Conservation (phyloP, 2,888 invertebrate species). For the Endotricha flammealis region DNA sequence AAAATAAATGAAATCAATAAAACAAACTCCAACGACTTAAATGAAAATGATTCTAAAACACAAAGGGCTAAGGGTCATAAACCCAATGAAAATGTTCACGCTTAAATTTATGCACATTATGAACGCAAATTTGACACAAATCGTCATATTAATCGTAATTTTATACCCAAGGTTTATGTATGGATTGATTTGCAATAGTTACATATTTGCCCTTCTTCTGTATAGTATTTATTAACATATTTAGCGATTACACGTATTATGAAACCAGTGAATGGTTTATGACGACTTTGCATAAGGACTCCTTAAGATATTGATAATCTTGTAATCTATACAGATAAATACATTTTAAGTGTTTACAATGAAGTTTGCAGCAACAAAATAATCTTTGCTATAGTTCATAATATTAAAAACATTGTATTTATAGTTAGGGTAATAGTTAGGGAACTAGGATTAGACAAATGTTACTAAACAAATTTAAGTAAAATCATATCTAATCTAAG, state of each 20-base stretch:
- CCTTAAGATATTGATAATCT: no score
- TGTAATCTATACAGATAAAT: no score
- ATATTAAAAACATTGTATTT: no score
- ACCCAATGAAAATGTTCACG: constrained; percentile 3
- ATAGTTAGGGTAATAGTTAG: no score
- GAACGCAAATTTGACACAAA: constrained; percentile 36
- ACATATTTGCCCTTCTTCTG: constrained; percentile 27
- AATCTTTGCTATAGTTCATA: no score
- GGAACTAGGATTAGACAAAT: no score
- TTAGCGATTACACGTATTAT: constrained; percentile 6
- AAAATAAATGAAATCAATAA: background rate
- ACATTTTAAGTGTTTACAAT: no score
- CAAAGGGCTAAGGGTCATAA: constrained; percentile 1
- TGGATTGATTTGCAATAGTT: constrained; percentile 34
- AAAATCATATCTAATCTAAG: no score
- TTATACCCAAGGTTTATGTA: constrained; percentile 43
- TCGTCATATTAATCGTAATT: constrained; percentile 37
- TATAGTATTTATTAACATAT: constrained; percentile 24
- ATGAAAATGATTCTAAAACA: constrained; percentile 2
- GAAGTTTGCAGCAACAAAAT: no score
- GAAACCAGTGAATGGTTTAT: no score
- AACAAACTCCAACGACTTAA: background rate
- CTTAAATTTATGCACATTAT: constrained; percentile 24
- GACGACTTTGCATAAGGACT: no score
- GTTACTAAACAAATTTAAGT: no score